Base-by-base conservation (phyloP, 2,888 invertebrate genomes). In the Drepanosiphum platanoidis region DNA sequence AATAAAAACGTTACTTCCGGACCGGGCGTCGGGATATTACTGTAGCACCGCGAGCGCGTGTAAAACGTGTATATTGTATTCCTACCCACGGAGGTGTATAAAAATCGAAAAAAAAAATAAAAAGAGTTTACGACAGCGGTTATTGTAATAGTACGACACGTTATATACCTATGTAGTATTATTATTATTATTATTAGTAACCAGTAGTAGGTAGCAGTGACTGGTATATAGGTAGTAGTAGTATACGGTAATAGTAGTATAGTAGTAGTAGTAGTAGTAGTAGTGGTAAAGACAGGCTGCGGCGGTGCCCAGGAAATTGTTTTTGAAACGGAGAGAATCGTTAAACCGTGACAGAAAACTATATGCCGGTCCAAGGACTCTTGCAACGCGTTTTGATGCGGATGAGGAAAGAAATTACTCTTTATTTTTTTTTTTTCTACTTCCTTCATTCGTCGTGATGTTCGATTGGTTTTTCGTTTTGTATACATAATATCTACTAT, bases 281-380 rank as follows among this genome's bases (percentile, higher is more conserved):
- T 82, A 82, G 74, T 83, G 64, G 74, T 83, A 32, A 27, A 27
- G n/a, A 4, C 9, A 66, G 42, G 42, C n/a, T n/a, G n/a, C 82
- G 42, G 64, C 22, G 27, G 64, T 64, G 83, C 18, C 52, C 74
- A 83, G 83, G 83, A 83, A 83, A 83, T 83, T 39, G 75, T 83
- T 83, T 52, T 83, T 83, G 75, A 83, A 83, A 83, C 52, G 32
- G 74, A 66, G 74, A 83, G 83, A 83, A 83, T 83, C 83, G 66
- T 83, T 83, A 83, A 83, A 83, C 83, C 83, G 83, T 83, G 83
- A 83, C 83, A 75, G 75, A 83, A 83, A 83, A 83, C 74, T 42
- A 15, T 80, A 80, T 39, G 83, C 64, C 74, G 83, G 75, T 83
- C 83, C 83, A 83, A 83, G 83, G 83, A 83, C 83, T 83, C 74